phyloP scores from a whole-genome alignment of 1,140 invertebrate genomes.

The Drosophila neocordata region DNA sequence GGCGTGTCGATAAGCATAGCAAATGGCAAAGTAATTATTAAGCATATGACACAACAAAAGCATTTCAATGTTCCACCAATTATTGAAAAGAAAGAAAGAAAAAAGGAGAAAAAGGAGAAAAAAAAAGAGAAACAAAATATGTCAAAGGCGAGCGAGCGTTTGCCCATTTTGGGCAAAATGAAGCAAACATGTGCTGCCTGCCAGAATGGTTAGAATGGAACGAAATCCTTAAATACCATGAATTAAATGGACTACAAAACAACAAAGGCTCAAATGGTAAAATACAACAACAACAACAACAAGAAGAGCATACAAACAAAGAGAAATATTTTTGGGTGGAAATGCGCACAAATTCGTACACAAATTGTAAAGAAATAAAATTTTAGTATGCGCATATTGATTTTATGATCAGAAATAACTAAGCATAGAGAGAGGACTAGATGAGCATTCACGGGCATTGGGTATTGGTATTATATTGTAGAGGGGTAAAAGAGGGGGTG shows the following conservation, averaged over 20 bases:
- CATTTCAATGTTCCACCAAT: no score
- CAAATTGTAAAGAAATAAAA: conserved; percentile 82
- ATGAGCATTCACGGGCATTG: not conserved
- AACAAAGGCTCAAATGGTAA: conserved; percentile 47
- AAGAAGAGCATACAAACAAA: conserved; percentile 62
- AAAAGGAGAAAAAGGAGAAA: conserved; percentile 11
- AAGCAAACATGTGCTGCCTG: conserved; percentile 68
- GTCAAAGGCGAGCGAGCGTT: conserved; percentile 62
- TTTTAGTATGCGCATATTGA: conserved; percentile 82
- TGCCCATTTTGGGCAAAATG: conserved; percentile 66
- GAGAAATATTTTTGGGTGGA: conserved; percentile 10
- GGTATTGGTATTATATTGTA: not conserved
- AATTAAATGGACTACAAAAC: conserved; percentile 79
- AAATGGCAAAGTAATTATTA: conserved; percentile 63
- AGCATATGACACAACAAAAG: conserved; percentile 60
- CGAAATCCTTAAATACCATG: conserved; percentile 59
- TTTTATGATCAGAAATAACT: conserved; percentile 81
- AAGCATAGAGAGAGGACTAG: conserved; percentile 53
- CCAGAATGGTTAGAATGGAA: conserved; percentile 20
- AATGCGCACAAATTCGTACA: conserved; percentile 69
- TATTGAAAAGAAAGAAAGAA: no score
- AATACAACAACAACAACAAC: conserved; percentile 25
- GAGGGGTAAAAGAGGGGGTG: not conserved
- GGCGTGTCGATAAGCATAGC: conserved; percentile 61
- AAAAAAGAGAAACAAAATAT: conserved; percentile 53